These are phyloP conservation scores for Trachelus tabidus DNA, from an alignment of 2,888 invertebrate species.

Conservation along the genomic window DNA sequence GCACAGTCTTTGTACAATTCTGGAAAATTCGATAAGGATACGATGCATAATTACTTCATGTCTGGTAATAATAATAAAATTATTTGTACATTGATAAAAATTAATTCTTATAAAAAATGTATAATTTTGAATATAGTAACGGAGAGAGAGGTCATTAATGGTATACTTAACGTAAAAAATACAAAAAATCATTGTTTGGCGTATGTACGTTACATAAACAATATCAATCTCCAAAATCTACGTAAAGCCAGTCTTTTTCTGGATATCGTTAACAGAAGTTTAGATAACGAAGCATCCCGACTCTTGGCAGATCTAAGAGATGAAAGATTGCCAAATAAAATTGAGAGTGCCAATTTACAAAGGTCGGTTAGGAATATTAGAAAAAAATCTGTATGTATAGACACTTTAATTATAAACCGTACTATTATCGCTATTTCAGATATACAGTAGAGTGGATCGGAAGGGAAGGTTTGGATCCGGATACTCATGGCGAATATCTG, in stretches of 20 bases:
- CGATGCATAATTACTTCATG: conserved; percentile 99
- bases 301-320: conserved; percentile 90
- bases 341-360: conserved; percentile 88
- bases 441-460: conserved; percentile 98
- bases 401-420: neutral
- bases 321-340: conserved; percentile 87
- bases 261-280: conserved; percentile 90
- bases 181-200: conserved; percentile 96
- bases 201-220: conserved; percentile 95
- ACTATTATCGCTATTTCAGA: conserved; percentile 65
- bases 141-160: conserved; percentile 97
- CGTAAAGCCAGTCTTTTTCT: conserved; percentile 95
- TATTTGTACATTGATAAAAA: neutral
- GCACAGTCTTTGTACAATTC: conserved; percentile 85
- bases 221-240: conserved; percentile 94
- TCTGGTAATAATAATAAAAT: conserved; percentile 74
- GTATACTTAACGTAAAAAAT: conserved; percentile 91
- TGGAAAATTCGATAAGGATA: conserved; percentile 89
- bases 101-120: neutral
- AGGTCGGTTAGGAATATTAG: conserved; percentile 69
- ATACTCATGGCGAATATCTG: conserved; percentile 93
- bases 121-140: conserved; percentile 77
- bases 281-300: conserved; percentile 94
- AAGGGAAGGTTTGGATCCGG: conserved; percentile 90
- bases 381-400: neutral